Evolutionary conservation across 2,113 vertebrate species (phyloP).

Genomic region (Fregetta grallaria): DNA sequence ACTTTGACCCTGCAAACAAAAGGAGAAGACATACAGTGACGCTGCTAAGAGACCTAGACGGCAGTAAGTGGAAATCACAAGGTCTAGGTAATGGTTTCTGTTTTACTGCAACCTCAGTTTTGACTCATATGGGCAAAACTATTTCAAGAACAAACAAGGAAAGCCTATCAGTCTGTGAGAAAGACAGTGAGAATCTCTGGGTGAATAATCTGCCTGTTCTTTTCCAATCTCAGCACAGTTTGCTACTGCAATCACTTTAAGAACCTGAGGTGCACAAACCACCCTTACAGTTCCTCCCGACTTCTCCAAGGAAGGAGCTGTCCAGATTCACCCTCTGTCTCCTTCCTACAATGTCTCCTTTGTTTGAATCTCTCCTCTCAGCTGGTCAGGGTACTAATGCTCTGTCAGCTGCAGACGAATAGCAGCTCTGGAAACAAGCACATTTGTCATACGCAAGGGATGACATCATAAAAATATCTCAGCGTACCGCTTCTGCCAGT

Average conservation of each 20-base stretch:
- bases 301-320: not conserved
- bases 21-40: not conserved
- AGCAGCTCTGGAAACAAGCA: not conserved
- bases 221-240: not conserved
- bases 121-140: not conserved
- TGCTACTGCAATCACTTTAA: not conserved
- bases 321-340: not conserved
- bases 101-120: not conserved
- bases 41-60: fast-evolving
- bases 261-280: not conserved
- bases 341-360: not conserved
- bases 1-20: not conserved
- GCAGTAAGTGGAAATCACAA: not conserved
- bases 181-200: not conserved
- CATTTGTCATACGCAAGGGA: not conserved
- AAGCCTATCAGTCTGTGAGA: not conserved
- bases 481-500: not conserved
- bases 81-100: not conserved
- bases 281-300: not conserved
- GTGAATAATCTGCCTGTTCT: not conserved
- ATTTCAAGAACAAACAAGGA: conserved; percentile 4
- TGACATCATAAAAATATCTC: not conserved
- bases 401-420: not conserved
- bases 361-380: not conserved
- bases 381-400: not conserved